A percentile compares a stretch with the other conserved stretches of the same genome.
Evolutionary conservation across 1,140 invertebrate genomes (phyloP).

Genomic region (Oscheius sp.): DNA sequence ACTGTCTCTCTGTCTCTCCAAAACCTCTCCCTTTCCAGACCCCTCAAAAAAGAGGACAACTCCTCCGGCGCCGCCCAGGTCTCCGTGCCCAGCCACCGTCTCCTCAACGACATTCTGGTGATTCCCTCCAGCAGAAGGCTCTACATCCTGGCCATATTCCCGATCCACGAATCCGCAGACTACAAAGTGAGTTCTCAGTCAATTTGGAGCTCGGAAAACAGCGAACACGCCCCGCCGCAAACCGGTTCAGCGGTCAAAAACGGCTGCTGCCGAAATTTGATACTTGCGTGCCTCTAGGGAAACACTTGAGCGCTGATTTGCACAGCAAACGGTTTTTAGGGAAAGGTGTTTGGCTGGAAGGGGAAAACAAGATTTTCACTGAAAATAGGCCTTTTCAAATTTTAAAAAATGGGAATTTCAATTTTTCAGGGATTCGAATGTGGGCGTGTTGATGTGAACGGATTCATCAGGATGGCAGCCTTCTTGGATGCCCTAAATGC

Average conservation of each 20-base stretch:
- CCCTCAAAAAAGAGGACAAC: background rate
- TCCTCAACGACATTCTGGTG: constrained; percentile 51
- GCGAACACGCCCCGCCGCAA: background rate
- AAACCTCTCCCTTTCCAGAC: background rate
- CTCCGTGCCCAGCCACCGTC: constrained; percentile 47
- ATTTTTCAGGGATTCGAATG: constrained; percentile 49
- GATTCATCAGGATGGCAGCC: constrained; percentile 45
- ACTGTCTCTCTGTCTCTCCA: background rate
- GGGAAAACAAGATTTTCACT: no score
- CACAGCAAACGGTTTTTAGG: background rate
- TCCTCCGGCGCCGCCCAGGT: constrained; percentile 18
- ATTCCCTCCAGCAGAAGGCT: constrained; percentile 48
- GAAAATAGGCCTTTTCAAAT: no score
- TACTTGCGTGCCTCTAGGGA: no score
- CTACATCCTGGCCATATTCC: constrained; percentile 48
- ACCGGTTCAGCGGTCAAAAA: no score
- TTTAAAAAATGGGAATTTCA: no score
- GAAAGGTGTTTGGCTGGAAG: no score
- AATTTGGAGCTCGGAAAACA: background rate
- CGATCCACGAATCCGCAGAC: constrained; percentile 36
- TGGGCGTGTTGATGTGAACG: constrained; percentile 51
- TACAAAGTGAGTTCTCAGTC: constrained; percentile 9
- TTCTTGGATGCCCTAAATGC: constrained; percentile 47
- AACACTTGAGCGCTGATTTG: no score
- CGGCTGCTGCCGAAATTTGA: no score